Evolutionary conservation across 1,140 invertebrate genomes (phyloP).

Genomic region (Spodoptera litura): DNA sequence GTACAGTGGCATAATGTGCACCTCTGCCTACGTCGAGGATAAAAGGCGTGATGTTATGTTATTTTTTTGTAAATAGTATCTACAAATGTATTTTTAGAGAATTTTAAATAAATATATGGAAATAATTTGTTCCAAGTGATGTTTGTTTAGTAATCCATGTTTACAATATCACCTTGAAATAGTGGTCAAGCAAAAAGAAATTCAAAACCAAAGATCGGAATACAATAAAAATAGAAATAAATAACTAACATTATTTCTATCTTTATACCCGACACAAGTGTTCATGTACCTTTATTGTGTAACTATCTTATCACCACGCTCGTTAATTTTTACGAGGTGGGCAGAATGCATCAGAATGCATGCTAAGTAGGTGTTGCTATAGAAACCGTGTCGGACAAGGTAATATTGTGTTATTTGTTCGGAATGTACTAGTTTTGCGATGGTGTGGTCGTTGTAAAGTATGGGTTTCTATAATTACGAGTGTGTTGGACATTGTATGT

Average conservation of each 20-base stretch:
- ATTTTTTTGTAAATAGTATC: too few species aligned
- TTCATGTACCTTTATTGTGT: background rate
- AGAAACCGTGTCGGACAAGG: background rate
- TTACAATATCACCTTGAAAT: too few species aligned
- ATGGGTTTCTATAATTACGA: background rate
- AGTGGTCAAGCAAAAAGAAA: too few species aligned
- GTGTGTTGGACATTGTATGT: too few species aligned
- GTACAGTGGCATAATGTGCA: too few species aligned
- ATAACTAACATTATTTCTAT: background rate
- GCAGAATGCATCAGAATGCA: slow-evolving; percentile 28
- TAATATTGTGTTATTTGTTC: slow-evolving; percentile 15
- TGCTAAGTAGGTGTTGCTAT: slow-evolving; percentile 3
- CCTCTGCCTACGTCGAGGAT: too few species aligned
- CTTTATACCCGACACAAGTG: background rate
- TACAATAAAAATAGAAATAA: background rate
- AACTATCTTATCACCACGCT: slow-evolving; percentile 11
- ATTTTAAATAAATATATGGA: too few species aligned
- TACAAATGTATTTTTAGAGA: too few species aligned
- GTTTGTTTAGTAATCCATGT: too few species aligned
- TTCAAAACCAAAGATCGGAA: too few species aligned
- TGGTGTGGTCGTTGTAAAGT: slow-evolving; percentile 3
- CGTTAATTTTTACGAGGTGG: slow-evolving; percentile 26
- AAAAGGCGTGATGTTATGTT: too few species aligned
- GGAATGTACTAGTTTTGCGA: background rate
- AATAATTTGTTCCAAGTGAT: too few species aligned